Conservation (phyloP, 2,113 vertebrate genomes). For the Oryzias javanicus region DNA sequence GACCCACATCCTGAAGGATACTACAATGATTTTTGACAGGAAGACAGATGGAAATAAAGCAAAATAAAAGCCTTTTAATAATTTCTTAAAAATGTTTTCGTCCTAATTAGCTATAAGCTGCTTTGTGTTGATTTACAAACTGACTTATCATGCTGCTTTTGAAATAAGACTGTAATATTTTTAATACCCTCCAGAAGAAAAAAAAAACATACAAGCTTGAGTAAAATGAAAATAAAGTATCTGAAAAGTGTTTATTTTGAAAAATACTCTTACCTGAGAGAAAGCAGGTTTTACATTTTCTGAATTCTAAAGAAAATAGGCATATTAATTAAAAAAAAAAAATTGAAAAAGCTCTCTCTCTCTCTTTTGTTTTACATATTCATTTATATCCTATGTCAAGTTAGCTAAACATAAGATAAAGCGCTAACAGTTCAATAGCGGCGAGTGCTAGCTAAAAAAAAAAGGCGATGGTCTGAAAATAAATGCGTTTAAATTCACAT, state of each 20-base stretch:
- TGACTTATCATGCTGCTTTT: background rate
- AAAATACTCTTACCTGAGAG: accelerated
- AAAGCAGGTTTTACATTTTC: slow-evolving; percentile 1
- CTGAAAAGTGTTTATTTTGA: background rate
- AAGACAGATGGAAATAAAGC: background rate
- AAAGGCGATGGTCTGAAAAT: no score
- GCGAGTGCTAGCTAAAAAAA: no score
- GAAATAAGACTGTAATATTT: background rate
- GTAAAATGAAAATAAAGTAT: no score
- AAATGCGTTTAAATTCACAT: no score
- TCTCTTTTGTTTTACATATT: no score
- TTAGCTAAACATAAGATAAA: no score
- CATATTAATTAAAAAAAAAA: accelerated
- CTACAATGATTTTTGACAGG: background rate
- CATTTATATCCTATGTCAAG: no score
- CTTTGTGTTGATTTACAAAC: background rate
- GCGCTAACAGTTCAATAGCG: no score
- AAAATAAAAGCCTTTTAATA: background rate
- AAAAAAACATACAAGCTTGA: no score
- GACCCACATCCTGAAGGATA: slow-evolving; percentile 37
- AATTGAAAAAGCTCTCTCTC: no score
- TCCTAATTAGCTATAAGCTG: background rate
- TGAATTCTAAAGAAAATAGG: slow-evolving; percentile 9
- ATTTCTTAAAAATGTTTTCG: no score
- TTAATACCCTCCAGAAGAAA: no score